A percentile compares a stretch with the other conserved stretches of the same genome.
Evolutionary conservation across 1,140 invertebrate genomes (phyloP).

Genomic region (Dufourea novaeangliae): DNA sequence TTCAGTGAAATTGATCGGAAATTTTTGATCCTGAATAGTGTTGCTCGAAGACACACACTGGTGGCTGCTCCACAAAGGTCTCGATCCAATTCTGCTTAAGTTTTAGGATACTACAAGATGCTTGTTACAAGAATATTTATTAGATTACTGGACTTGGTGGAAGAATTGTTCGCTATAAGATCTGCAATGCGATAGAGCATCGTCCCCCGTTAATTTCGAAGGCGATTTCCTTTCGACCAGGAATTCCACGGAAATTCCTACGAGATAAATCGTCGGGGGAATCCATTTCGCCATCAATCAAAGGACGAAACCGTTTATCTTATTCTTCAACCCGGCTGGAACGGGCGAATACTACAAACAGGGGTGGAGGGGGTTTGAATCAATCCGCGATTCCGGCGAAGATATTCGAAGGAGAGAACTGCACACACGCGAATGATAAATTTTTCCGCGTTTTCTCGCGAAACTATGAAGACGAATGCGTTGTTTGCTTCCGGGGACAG

Average conservation of each 20-base stretch:
- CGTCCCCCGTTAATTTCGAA: background rate
- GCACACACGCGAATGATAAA: constrained; percentile 21
- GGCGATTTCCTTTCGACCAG: too few relatives aligned
- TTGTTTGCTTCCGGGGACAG: constrained; percentile 16
- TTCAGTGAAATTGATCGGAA: background rate
- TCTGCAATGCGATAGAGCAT: background rate
- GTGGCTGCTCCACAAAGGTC: too few relatives aligned
- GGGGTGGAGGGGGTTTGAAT: too few relatives aligned
- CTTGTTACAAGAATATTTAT: too few relatives aligned
- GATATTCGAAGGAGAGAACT: background rate
- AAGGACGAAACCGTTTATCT: constrained; percentile 11
- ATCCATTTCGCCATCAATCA: constrained; percentile 20
- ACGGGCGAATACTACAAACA: background rate
- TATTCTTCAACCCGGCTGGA: background rate
- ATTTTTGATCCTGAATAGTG: background rate
- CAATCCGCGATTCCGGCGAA: background rate
- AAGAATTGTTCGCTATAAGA: too few relatives aligned
- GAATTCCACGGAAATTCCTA: background rate
- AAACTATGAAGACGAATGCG: constrained; percentile 34
- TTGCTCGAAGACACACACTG: too few relatives aligned
- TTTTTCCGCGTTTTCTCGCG: background rate
- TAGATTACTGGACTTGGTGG: too few relatives aligned
- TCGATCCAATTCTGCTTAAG: too few relatives aligned
- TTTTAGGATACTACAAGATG: too few relatives aligned
- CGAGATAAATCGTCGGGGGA: constrained; percentile 4